A percentile compares a stretch with the other conserved stretches of the same genome.
These are phyloP conservation scores for Drosophila algonquin DNA, from an alignment of 2,888 invertebrate species.

Conservation along the genomic window DNA sequence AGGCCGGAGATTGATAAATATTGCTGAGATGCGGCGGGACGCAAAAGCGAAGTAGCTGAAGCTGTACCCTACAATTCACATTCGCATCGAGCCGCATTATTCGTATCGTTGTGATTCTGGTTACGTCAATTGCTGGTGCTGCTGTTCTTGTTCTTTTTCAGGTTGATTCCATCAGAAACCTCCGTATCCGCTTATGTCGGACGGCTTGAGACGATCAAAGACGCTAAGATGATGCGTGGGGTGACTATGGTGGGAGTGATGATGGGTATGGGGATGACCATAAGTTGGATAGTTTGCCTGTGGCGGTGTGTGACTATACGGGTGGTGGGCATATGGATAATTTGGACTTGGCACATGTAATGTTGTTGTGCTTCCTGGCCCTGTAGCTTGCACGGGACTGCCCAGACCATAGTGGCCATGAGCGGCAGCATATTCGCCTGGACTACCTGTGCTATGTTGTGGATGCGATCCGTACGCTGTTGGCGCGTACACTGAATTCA, in stretches of 20 bases:
- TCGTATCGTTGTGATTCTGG: slow-evolving; percentile 15
- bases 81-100: slow-evolving; percentile 16
- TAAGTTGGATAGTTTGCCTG: slow-evolving; percentile 66
- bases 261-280: slow-evolving; percentile 56
- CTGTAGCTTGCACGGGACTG: slow-evolving; percentile 38
- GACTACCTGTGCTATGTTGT: slow-evolving; percentile 74
- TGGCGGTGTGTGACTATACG: slow-evolving; percentile 69
- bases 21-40: slow-evolving; percentile 39
- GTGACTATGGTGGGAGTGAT: slow-evolving; percentile 59
- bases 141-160: neutral
- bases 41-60: slow-evolving; percentile 4
- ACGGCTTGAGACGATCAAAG: slow-evolving; percentile 85
- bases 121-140: neutral
- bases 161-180: slow-evolving; percentile 83
- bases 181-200: slow-evolving; percentile 85
- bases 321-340: slow-evolving; percentile 86
- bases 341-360: slow-evolving; percentile 89
- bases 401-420: slow-evolving; percentile 45
- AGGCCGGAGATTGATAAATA: slow-evolving; percentile 63
- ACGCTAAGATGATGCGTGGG: slow-evolving; percentile 83
- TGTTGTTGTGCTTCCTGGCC: slow-evolving; percentile 79
- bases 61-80: slow-evolving; percentile 1
- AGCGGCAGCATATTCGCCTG: slow-evolving; percentile 43
- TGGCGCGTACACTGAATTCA: slow-evolving; percentile 81
- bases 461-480: slow-evolving; percentile 59